Percentiles rank a stretch among this genome's conserved stretches.
Evolutionary conservation across 2,797 vertebrate species (phyloP).

Genomic region (Hafferia zeledoni): DNA sequence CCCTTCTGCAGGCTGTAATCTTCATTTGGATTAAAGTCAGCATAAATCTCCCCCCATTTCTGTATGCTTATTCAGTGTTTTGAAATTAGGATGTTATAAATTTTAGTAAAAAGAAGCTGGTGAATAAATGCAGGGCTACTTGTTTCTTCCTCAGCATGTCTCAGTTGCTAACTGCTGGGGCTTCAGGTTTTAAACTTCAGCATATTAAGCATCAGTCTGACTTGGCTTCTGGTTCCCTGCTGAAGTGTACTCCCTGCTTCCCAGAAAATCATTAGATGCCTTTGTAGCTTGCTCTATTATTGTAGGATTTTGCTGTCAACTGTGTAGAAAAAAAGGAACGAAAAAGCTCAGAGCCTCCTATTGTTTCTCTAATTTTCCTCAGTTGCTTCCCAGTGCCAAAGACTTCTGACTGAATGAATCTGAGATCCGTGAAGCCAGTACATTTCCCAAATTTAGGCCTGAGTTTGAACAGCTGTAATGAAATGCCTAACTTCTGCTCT

Average conservation of each 20-base stretch:
- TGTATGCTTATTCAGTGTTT: neutral
- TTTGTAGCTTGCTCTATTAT: neutral
- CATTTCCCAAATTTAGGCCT: neutral
- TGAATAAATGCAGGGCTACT: neutral
- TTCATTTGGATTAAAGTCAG: neutral
- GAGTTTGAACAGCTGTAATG: neutral
- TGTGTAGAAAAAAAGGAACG: neutral
- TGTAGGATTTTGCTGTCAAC: constrained; percentile 12
- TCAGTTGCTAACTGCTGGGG: neutral
- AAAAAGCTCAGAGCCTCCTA: neutral
- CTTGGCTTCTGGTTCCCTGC: neutral
- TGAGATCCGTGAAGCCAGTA: neutral
- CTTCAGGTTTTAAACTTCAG: neutral
- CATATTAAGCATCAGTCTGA: neutral
- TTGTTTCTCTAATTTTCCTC: neutral
- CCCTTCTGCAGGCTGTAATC: neutral
- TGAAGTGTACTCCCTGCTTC: neutral
- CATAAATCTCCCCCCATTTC: neutral
- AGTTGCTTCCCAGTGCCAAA: neutral
- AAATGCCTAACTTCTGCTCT: constrained; percentile 1
- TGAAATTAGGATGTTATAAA: neutral
- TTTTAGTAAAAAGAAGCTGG: neutral
- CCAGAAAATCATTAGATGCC: constrained; percentile 17
- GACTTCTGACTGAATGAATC: neutral
- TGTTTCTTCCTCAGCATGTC: neutral